Conservation (phyloP, 1,140 invertebrate species). For the Tetramorium alpestre region DNA sequence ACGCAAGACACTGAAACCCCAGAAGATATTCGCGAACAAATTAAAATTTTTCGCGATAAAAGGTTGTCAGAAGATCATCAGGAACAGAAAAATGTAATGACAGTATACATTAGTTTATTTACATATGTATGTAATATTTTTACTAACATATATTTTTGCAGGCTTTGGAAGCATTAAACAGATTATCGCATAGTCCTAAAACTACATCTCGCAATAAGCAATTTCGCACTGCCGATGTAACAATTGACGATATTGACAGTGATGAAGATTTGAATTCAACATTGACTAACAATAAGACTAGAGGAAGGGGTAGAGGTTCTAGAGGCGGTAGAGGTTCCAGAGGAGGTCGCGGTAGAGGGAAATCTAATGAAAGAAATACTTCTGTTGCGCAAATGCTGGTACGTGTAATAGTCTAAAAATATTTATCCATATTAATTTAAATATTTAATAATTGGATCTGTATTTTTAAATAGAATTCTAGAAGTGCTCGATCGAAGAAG, state of each 20-base stretch:
- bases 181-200: neutral
- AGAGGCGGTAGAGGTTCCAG: slow-evolving; percentile 47
- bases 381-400: neutral
- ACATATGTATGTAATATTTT: neutral
- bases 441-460: neutral
- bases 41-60: slow-evolving; percentile 77
- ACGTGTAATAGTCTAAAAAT: neutral
- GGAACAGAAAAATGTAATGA: slow-evolving; percentile 71
- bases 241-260: neutral
- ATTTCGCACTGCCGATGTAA: neutral
- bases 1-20: slow-evolving; percentile 77
- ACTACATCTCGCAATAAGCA: neutral
- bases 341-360: slow-evolving; percentile 17
- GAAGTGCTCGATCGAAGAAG: neutral
- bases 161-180: neutral
- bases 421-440: neutral
- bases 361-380: neutral
- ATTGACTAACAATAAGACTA: neutral
- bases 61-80: slow-evolving; percentile 65
- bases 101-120: neutral
- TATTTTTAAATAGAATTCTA: neutral
- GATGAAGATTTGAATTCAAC: slow-evolving; percentile 4
- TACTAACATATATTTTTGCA: neutral
- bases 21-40: slow-evolving; percentile 80
- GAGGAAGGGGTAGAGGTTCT: slow-evolving; percentile 7